phyloP scores from a whole-genome alignment of 2,888 invertebrate species.

The Molanna angustata region DNA sequence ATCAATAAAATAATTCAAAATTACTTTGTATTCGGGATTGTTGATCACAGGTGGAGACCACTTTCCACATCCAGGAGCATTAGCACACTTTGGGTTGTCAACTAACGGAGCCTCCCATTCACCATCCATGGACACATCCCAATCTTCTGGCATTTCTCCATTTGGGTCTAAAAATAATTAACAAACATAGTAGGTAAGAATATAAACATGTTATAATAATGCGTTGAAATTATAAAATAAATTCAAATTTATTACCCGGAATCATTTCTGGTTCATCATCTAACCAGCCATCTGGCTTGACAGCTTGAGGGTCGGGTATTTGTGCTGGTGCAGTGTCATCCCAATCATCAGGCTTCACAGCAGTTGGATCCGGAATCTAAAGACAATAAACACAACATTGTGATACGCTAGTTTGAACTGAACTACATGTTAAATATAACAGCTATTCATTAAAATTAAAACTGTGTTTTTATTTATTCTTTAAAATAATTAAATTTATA shows the following conservation, averaged over 20 bases:
- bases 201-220: background rate
- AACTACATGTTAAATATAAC: no score
- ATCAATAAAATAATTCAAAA: background rate
- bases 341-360: slow-evolving; percentile 94
- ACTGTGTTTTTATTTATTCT: no score
- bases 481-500: no score
- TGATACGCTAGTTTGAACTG: no score
- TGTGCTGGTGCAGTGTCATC: slow-evolving; percentile 91
- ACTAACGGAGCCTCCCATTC: slow-evolving; percentile 96
- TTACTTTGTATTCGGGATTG: slow-evolving; percentile 83
- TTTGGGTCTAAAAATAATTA: slow-evolving; percentile 62
- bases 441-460: no score
- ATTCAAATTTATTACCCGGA: slow-evolving; percentile 47
- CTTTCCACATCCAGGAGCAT: slow-evolving; percentile 83
- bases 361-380: slow-evolving; percentile 79
- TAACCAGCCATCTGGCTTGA: slow-evolving; percentile 88
- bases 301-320: slow-evolving; percentile 80
- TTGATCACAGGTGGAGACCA: slow-evolving; percentile 84
- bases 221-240: background rate
- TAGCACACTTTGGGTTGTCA: slow-evolving; percentile 81
- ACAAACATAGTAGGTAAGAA: background rate
- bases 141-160: slow-evolving; percentile 87
- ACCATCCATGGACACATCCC: slow-evolving; percentile 99
- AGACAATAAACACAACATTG: no score
- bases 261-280: slow-evolving; percentile 86